Conservation (phyloP, 2,113 vertebrate species). For the Mus pahari region DNA sequence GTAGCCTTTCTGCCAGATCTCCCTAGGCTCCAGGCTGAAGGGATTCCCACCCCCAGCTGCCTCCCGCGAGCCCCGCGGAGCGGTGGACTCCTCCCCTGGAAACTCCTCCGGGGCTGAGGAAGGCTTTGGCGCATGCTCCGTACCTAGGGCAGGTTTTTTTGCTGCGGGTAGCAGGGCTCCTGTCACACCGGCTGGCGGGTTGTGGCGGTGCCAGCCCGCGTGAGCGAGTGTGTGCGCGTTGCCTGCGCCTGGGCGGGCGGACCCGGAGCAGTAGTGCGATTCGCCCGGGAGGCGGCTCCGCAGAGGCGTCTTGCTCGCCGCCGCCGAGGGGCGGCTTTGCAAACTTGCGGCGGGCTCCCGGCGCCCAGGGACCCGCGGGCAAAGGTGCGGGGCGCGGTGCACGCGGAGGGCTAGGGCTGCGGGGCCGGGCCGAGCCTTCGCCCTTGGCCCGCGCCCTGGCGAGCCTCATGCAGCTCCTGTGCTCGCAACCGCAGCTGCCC, state of each 20-base stretch:
- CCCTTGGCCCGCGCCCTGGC: conserved; percentile 59
- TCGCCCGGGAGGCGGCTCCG: conserved; percentile 48
- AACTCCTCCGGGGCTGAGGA: conserved; percentile 77
- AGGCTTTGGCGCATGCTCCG: conserved; percentile 81
- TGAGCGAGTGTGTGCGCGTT: conserved; percentile 68
- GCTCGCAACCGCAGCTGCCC: conserved; percentile 43
- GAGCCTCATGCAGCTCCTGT: conserved; percentile 60
- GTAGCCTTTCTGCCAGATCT: neutral
- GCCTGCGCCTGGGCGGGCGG: conserved; percentile 71
- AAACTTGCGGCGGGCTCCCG: conserved; percentile 72
- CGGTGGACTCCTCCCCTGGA: conserved; percentile 79
- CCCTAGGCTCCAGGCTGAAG: neutral
- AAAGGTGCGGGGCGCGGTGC: conserved; percentile 18
- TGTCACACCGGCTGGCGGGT: conserved; percentile 78
- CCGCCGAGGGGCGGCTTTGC: conserved; percentile 39
- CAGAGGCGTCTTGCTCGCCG: neutral
- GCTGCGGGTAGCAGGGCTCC: conserved; percentile 79
- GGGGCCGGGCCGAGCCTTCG: conserved; percentile 58
- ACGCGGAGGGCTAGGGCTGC: neutral
- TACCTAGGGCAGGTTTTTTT: conserved; percentile 76
- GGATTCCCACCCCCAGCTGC: conserved; percentile 65
- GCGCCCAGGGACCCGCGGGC: neutral
- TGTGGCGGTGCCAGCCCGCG: conserved; percentile 77
- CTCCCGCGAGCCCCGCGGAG: conserved; percentile 50
- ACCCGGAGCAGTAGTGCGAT: conserved; percentile 58